phyloP scores from a whole-genome alignment of 1,140 invertebrate genomes.

The Telenomus remus region DNA sequence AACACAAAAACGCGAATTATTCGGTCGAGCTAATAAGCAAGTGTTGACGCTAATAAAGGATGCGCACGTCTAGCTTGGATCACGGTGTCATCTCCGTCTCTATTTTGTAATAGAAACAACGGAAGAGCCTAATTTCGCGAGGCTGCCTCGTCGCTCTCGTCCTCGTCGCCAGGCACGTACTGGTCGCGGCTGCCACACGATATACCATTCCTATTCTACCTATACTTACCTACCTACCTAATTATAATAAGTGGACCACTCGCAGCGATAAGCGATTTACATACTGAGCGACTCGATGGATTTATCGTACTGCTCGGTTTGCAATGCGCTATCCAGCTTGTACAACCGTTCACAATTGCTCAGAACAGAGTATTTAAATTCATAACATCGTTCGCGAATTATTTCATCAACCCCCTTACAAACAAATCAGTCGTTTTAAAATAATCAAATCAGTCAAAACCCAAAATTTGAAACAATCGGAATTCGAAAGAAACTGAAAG shows the following conservation, averaged over 20 bases:
- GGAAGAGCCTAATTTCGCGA: constrained; percentile 75
- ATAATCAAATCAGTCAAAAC: too few species aligned
- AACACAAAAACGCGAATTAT: constrained; percentile 43
- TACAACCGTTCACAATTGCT: constrained; percentile 25
- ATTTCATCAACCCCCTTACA: too few species aligned
- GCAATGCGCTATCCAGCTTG: constrained; percentile 49
- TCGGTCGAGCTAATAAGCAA: constrained; percentile 32
- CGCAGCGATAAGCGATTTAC: constrained; percentile 75
- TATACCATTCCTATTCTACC: constrained; percentile 66
- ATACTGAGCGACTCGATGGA: constrained; percentile 71
- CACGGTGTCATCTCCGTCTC: constrained; percentile 68
- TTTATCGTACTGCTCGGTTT: constrained; percentile 64
- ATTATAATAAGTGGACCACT: constrained; percentile 73
- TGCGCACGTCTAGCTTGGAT: constrained; percentile 59
- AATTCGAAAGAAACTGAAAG: too few species aligned
- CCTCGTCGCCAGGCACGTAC: constrained; percentile 58
- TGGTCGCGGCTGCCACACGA: constrained; percentile 28
- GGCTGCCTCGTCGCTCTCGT: constrained; percentile 55
- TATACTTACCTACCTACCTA: constrained; percentile 68
- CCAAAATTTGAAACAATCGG: too few species aligned
- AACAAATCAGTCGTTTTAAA: too few species aligned
- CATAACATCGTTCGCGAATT: constrained; percentile 25
- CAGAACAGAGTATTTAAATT: constrained; percentile 38
- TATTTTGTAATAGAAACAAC: constrained; percentile 77
- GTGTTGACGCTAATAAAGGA: constrained; percentile 58